These are phyloP conservation scores for Diadema setosum DNA, from an alignment of 35 echinoderm and acorn worm genomes.

Conservation along the genomic window DNA sequence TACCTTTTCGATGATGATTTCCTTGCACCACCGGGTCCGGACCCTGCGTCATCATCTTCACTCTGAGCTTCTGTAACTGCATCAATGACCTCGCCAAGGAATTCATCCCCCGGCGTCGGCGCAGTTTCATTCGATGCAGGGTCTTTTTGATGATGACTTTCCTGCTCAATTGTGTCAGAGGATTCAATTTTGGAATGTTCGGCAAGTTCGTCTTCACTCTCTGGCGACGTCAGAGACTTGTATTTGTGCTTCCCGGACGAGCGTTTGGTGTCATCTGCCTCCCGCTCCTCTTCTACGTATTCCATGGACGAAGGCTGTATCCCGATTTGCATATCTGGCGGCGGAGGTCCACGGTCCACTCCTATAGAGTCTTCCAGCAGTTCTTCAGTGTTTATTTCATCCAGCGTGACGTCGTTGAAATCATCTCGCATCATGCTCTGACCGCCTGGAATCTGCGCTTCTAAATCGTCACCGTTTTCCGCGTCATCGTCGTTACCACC, in stretches of 20 bases:
- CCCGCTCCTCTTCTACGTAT: background rate
- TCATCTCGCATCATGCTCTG: background rate
- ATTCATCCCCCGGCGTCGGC: background rate
- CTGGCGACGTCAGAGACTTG: background rate
- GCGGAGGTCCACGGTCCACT: background rate
- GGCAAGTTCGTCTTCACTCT: background rate
- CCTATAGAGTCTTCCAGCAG: background rate
- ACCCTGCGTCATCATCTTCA: background rate
- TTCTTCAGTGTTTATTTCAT: background rate
- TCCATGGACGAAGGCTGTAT: background rate
- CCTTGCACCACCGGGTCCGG: background rate
- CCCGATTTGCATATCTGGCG: too few species aligned
- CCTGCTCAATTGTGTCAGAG: background rate
- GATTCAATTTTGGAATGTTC: background rate
- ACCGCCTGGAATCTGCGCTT: background rate
- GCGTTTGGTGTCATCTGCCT: background rate
- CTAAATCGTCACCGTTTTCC: background rate
- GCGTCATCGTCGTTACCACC: background rate
- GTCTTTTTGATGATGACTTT: background rate
- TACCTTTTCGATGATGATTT: conserved; percentile 3
- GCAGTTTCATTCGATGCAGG: too few species aligned
- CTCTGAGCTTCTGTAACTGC: background rate
- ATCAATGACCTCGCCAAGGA: background rate
- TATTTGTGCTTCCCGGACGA: background rate
- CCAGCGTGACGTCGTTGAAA: background rate